A percentile compares a stretch with the other conserved stretches of the same genome.
phyloP scores from a whole-genome alignment of 2,113 vertebrate species.

The Onychostoma macrolepis region DNA sequence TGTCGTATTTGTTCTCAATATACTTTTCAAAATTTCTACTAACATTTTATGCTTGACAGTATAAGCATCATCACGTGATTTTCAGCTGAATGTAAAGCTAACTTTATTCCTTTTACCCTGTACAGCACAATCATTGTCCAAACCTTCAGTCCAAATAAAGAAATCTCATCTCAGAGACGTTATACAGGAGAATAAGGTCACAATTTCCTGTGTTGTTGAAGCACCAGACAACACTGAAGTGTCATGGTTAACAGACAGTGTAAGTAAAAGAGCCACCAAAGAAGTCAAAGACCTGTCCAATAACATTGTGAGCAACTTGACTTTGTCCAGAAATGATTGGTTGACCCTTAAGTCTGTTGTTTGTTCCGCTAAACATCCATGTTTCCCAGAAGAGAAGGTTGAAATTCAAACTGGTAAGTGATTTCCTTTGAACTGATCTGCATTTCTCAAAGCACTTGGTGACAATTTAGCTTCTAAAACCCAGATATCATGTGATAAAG shows the following conservation, averaged over 20 bases:
- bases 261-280: accelerated
- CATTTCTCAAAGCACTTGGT: too few species aligned
- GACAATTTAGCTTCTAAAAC: neutral
- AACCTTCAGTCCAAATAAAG: conserved; percentile 56
- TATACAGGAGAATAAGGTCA: neutral
- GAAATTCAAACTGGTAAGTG: conserved; percentile 48
- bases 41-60: neutral
- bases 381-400: conserved; percentile 49
- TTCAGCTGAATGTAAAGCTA: neutral
- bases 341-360: conserved; percentile 39
- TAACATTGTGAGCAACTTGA: conserved; percentile 39
- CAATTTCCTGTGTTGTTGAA: conserved; percentile 60
- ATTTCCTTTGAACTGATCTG: neutral
- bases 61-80: neutral
- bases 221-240: conserved; percentile 43
- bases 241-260: conserved; percentile 60
- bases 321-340: neutral
- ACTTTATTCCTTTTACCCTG: neutral
- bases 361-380: conserved; percentile 67
- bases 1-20: too few species aligned
- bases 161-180: conserved; percentile 60
- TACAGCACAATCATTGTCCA: conserved; percentile 35
- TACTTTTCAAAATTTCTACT: too few species aligned
- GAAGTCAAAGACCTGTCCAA: accelerated
- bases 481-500: neutral